Conservation (phyloP, 2,888 invertebrate species). For the Tortrix viridana region DNA sequence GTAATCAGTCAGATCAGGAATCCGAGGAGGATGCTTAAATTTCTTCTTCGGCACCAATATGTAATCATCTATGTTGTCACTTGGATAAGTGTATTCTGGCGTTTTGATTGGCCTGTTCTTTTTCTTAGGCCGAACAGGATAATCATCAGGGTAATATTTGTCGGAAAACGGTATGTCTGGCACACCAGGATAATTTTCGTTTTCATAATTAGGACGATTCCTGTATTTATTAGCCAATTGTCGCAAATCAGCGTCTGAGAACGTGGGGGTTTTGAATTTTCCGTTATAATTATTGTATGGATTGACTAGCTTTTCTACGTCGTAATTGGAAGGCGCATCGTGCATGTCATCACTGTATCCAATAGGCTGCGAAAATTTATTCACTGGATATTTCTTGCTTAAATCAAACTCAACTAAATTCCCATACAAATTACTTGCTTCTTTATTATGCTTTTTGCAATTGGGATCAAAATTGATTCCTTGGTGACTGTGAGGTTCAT, state of each 20-base stretch:
- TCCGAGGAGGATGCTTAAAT: slow-evolving; percentile 60
- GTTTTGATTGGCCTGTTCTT: slow-evolving; percentile 65
- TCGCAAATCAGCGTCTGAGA: slow-evolving; percentile 25
- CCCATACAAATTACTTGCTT: slow-evolving; percentile 57
- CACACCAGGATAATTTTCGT: slow-evolving; percentile 53
- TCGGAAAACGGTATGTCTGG: slow-evolving; percentile 61
- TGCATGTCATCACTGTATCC: slow-evolving; percentile 67
- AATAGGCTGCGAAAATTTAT: slow-evolving; percentile 54
- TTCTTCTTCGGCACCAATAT: slow-evolving; percentile 76
- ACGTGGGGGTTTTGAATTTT: slow-evolving; percentile 43
- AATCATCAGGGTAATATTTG: slow-evolving; percentile 63
- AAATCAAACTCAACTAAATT: slow-evolving; percentile 60
- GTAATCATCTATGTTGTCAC: slow-evolving; percentile 70
- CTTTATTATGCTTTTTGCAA: slow-evolving; percentile 72
- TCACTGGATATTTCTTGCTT: slow-evolving; percentile 50
- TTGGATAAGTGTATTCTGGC: slow-evolving; percentile 55
- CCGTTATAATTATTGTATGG: slow-evolving; percentile 60
- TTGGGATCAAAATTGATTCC: slow-evolving; percentile 69
- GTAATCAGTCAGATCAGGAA: slow-evolving; percentile 61
- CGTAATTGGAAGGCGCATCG: slow-evolving; percentile 59
- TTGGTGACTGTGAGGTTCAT: slow-evolving; percentile 65
- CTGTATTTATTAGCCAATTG: slow-evolving; percentile 49
- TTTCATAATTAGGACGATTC: slow-evolving; percentile 43
- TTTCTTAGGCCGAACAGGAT: slow-evolving; percentile 65
- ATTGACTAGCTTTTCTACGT: slow-evolving; percentile 63